Evolutionary conservation across 2,797 vertebrate species (phyloP), one percentile per base, ranked within the genome.

Genomic region (Lacerta bilineata): DNA sequence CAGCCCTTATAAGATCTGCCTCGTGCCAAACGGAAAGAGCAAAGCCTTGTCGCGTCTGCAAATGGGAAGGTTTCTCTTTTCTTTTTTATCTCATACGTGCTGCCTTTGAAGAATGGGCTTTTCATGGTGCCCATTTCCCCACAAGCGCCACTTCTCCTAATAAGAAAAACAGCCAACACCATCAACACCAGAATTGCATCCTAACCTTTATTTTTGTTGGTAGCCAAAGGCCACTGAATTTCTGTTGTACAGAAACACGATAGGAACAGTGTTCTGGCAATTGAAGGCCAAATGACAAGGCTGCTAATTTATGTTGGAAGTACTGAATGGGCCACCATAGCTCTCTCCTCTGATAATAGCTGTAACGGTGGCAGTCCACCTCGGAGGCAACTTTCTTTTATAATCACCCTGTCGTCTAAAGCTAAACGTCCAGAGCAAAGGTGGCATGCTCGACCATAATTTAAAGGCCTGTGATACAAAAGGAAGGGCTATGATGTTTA

Each of bases 401-500:
- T 93, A 92, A 82, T 89, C 66, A 80, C 41, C 68, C 64, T 27
- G 80, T 90, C 46, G 23, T 90, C 84, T 41, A 78, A 89, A 80
- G 89, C 94, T 93, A 92, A 96, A 95, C 0, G 0, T 94, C 85
- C 41, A 18, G 95, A 96, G 94, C 96, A 95, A 94, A 96, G 95
- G 95, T 95, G 95, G 89, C 91, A 46, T 90, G 93, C 96, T 95
- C 93, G 91, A 93, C 95, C 93, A 94, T 97, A 96, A 96, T 97
- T 97, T 96, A 96, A 95, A 96, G 94, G 90, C 94, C 93, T 25
- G 5, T 95, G 96, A 95, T 95, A 95, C 61, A 93, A 85, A 96
- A 93, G 95, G 96, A 97, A 96, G 96, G 95, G 96, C 96, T 96
- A 95, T 93, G 96, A 96, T 97, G 97, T 97, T 97, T 97, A 97